Percentiles rank a stretch among this genome's conserved stretches.
Conservation (phyloP, 2,797 vertebrate species). For the Gallinago solitaria region DNA sequence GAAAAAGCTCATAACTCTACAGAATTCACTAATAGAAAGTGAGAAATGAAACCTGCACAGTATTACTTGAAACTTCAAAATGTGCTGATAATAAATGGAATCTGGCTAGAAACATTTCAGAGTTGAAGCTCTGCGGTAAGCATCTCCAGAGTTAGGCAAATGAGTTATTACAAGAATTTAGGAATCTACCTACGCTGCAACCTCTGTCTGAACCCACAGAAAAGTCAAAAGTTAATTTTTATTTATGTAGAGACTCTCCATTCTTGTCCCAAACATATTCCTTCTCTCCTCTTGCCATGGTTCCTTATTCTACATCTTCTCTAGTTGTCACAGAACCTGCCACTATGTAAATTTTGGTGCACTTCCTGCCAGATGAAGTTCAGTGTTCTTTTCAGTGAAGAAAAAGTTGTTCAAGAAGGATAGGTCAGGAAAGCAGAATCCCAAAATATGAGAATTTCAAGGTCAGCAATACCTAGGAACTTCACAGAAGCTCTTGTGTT, state of each 20-base stretch:
- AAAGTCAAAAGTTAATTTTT: background rate
- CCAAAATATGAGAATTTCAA: background rate
- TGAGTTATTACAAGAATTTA: background rate
- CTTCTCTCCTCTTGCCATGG: background rate
- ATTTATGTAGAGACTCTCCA: background rate
- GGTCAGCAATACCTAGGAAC: background rate
- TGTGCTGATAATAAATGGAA: slow-evolving; percentile 55
- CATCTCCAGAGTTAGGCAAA: background rate
- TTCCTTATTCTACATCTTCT: background rate
- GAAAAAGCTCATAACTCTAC: slow-evolving; percentile 46
- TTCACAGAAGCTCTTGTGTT: background rate
- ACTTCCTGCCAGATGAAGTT: background rate
- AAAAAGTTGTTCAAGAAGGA: background rate
- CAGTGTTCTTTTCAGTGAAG: background rate
- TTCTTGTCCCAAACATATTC: background rate
- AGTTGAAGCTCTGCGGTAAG: background rate
- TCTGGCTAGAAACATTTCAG: slow-evolving; percentile 18
- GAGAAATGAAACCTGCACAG: slow-evolving; percentile 57
- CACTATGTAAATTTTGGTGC: rapidly evolving
- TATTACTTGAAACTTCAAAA: slow-evolving; percentile 49
- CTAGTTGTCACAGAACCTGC: background rate
- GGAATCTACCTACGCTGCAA: background rate
- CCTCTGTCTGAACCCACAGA: background rate
- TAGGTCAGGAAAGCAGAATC: background rate
- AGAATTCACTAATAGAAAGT: slow-evolving; percentile 57